These are phyloP conservation scores for Paracentrotus lividus DNA, from an alignment of 53 echinoderm and acorn worm genomes.

Conservation along the genomic window DNA sequence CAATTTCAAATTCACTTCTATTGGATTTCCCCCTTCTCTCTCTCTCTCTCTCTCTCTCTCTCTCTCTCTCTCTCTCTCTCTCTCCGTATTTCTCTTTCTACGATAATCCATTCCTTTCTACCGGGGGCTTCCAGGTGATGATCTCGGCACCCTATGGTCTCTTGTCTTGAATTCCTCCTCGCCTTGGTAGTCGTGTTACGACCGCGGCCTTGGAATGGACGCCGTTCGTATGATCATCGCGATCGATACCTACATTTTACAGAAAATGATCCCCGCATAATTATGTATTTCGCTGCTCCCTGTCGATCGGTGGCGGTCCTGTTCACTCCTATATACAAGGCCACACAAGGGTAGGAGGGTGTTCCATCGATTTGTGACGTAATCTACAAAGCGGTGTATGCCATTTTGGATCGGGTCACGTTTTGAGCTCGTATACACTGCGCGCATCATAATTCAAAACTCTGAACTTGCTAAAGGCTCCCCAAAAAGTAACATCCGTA, in stretches of 20 bases:
- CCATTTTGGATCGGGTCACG: conserved; percentile 13
- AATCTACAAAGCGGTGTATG: background rate
- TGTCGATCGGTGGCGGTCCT: conserved; percentile 18
- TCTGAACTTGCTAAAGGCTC: too few relatives aligned
- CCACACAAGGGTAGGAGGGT: conserved; percentile 2
- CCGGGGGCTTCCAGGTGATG: background rate
- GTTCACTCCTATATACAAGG: background rate
- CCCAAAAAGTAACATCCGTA: too few relatives aligned
- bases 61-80: background rate
- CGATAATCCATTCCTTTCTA: background rate
- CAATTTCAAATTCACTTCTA: background rate
- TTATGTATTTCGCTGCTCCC: conserved; percentile 43
- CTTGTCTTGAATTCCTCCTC: background rate
- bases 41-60: background rate
- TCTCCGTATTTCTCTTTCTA: background rate
- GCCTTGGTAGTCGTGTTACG: background rate
- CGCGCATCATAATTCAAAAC: too few relatives aligned
- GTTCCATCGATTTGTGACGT: conserved; percentile 44
- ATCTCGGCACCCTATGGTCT: background rate
- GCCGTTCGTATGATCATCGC: conserved; percentile 50
- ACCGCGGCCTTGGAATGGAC: conserved; percentile 9
- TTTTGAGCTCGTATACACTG: background rate
- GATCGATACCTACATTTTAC: conserved; percentile 45
- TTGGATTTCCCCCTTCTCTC: background rate
- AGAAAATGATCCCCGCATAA: conserved; percentile 11